These are phyloP conservation scores for Agonum fuliginosum DNA, from an alignment of 2,888 invertebrate genomes.

Conservation along the genomic window DNA sequence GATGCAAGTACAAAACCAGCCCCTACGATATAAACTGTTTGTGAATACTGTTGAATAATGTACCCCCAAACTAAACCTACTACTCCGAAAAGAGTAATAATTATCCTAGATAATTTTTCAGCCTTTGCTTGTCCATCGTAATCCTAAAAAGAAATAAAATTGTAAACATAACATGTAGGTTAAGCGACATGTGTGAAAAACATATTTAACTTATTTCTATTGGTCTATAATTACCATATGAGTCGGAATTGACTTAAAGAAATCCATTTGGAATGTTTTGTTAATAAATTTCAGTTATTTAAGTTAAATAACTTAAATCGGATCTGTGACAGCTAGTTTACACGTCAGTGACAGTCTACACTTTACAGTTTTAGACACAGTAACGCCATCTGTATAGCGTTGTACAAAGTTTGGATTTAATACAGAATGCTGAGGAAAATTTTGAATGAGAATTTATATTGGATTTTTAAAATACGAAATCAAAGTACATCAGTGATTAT, in stretches of 20 bases:
- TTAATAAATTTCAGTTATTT: conserved; percentile 20
- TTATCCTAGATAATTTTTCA: conserved; percentile 91
- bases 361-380: too few species aligned
- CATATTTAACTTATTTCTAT: not conserved
- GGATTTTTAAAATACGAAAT: too few species aligned
- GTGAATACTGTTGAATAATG: conserved; percentile 95
- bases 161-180: too few species aligned
- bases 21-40: conserved; percentile 93
- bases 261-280: conserved; percentile 67
- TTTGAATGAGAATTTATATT: too few species aligned
- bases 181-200: not conserved
- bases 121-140: conserved; percentile 94
- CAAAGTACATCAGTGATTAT: too few species aligned
- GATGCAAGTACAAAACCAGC: conserved; percentile 93
- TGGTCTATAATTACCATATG: conserved; percentile 71
- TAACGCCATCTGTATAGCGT: too few species aligned
- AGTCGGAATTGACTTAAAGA: conserved; percentile 70
- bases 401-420: too few species aligned
- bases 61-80: conserved; percentile 95
- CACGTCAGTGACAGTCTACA: too few species aligned
- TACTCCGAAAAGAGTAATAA: conserved; percentile 92
- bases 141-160: conserved; percentile 77
- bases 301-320: not conserved
- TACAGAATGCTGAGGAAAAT: too few species aligned
- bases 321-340: not conserved